Base-by-base conservation (phyloP, 1,140 invertebrate species). In the Heliothis virescens region DNA sequence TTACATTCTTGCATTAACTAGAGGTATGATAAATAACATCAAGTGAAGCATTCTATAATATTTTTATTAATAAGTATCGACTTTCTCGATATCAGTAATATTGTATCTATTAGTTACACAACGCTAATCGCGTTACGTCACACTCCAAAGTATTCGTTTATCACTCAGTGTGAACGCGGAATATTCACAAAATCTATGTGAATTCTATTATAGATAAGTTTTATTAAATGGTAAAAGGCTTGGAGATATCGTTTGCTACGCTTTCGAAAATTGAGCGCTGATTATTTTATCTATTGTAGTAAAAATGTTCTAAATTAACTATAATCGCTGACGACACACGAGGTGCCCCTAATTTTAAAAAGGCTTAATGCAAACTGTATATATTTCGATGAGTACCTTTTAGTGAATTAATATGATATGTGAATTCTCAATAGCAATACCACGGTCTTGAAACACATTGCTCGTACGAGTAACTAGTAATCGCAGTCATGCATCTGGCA, bases 51-150 rank as follows among this genome's bases (percentile, higher is more conserved):
- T 48, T 21, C 63, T 18, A 67, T 67, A 48, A 67, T 67, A 16
- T 67, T 67, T 9, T 48, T 18, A 18, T 67, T 12, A 67, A 65
- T 21, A 48, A 21, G 16, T 48, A 12, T 48, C 15, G 11, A 67
- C 63, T 67, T 67, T 67, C 63, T 67, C 41, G 63, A 48, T 48
- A 67, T 67, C 41, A 13, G 16, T 67, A 67, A 47, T 16, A 47
- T 65, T 16, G 7, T 18, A 21, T 48, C 5, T n/a, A 11, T 65
- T 16, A 16, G n/a, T 67, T 67, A 48, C 29, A n/a, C 41, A 48
- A 67, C 9, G 18, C n/a, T 65, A 50, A 67, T 67, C 41, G 18
- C 16, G 11, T 67, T 48, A 41, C 62, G 62, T 65, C 62, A 65
- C 62, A 18, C 10, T 11, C 48, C n/a, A 15, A 21, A 26, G 21